These are phyloP conservation scores for Terrapene triunguis DNA, from an alignment of 2,113 vertebrate genomes.

Conservation along the genomic window DNA sequence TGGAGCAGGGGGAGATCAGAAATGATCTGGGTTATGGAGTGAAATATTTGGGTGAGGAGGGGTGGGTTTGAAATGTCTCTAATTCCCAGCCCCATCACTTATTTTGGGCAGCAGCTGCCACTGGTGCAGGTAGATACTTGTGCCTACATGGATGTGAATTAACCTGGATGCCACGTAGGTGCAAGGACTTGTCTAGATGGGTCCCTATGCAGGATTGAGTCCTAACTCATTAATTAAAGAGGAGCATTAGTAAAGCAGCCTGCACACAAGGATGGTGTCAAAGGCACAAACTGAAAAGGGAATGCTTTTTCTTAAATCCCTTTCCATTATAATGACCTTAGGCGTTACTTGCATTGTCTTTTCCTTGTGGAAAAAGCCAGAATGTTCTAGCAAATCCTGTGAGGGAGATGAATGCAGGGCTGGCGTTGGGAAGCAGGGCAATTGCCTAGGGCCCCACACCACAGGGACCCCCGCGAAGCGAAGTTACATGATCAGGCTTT, in stretches of 20 bases:
- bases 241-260: neutral
- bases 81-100: neutral
- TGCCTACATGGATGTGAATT: neutral
- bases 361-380: neutral
- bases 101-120: neutral
- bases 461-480: too few relatives aligned
- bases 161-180: accelerated
- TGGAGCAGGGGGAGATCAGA: neutral
- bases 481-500: too few relatives aligned
- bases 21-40: neutral
- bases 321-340: neutral
- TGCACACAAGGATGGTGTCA: neutral
- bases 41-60: neutral
- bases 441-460: too few relatives aligned
- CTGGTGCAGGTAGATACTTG: neutral
- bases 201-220: neutral
- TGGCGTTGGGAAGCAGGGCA: too few relatives aligned
- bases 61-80: neutral
- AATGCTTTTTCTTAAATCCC: too few relatives aligned
- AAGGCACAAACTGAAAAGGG: neutral
- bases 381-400: neutral
- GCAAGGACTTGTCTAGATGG: neutral
- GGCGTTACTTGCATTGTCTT: neutral
- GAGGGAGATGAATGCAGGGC: neutral
- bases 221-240: neutral